Conservation (phyloP, 2,797 vertebrate species). For the Erethizon dorsatum region DNA sequence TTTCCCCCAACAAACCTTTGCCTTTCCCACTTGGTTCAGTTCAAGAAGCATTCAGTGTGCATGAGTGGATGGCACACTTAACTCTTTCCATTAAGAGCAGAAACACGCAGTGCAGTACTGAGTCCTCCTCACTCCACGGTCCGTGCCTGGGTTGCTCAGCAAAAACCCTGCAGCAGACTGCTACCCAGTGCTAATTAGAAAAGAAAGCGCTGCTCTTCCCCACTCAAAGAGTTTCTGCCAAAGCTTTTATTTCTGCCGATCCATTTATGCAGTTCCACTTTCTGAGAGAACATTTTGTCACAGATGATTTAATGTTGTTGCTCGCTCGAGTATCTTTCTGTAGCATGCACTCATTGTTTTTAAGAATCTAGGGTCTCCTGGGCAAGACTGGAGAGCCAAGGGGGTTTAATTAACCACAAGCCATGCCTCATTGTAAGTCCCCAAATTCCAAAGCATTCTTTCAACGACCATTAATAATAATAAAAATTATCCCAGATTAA, state of each 20-base stretch:
- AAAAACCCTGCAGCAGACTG: conserved; percentile 84
- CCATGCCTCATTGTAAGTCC: conserved; percentile 49
- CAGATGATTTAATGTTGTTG: conserved; percentile 80
- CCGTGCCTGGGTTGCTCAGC: conserved; percentile 83
- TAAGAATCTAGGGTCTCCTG: conserved; percentile 66
- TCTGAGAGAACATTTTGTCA: conserved; percentile 83
- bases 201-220: conserved; percentile 73
- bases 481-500: conserved; percentile 34
- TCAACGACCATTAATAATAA: conserved; percentile 54
- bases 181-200: conserved; percentile 87
- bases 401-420: conserved; percentile 66
- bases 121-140: conserved; percentile 84
- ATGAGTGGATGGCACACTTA: conserved; percentile 66
- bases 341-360: conserved; percentile 55
- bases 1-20: conserved; percentile 6
- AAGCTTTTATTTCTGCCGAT: conserved; percentile 81
- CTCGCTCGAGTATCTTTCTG: conserved; percentile 74
- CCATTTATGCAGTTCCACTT: conserved; percentile 78
- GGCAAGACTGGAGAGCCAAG: conserved; percentile 65
- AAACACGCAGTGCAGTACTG: conserved; percentile 67
- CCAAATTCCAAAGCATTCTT: conserved; percentile 57
- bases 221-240: conserved; percentile 76
- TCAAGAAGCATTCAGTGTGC: conserved; percentile 37
- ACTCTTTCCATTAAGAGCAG: conserved; percentile 83
- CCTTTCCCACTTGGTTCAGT: conserved; percentile 29